phyloP scores from a whole-genome alignment of 2,113 vertebrate species.

The Mellivora capensis region DNA sequence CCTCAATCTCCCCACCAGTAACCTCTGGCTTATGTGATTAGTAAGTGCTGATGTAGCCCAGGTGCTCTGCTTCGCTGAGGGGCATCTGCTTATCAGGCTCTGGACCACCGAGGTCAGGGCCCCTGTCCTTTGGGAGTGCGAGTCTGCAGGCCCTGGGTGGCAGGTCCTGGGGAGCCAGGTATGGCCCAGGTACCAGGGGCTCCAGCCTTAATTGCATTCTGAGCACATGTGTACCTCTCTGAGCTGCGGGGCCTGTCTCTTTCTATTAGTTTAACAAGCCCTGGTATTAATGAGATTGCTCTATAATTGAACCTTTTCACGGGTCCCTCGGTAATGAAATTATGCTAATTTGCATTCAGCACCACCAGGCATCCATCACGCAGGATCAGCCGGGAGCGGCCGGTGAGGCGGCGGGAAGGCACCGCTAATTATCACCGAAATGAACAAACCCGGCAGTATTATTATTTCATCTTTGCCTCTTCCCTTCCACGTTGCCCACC shows the following conservation, averaged over 20 bases:
- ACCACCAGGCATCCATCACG: conserved; percentile 96
- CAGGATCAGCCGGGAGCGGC: conserved; percentile 94
- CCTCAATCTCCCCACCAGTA: background rate
- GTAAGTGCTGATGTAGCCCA: no score
- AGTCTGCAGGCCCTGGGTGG: background rate
- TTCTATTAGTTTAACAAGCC: conserved; percentile 94
- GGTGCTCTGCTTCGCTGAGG: background rate
- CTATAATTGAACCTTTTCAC: conserved; percentile 95
- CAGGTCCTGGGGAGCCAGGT: background rate
- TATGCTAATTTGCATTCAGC: conserved; percentile 93
- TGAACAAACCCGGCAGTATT: conserved; percentile 78
- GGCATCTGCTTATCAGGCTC: background rate
- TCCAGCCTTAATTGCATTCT: conserved; percentile 92
- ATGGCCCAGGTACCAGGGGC: conserved; percentile 84
- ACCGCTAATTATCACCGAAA: conserved; percentile 86
- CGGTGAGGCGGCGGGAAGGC: conserved; percentile 86
- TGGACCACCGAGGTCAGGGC: background rate
- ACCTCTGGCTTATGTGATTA: background rate
- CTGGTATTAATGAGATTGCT: conserved; percentile 96
- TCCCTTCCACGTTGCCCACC: background rate
- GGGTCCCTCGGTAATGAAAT: conserved; percentile 95
- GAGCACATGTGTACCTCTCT: conserved; percentile 90
- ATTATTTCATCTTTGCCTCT: conserved; percentile 79
- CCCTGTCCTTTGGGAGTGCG: background rate
- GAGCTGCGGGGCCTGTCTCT: conserved; percentile 88